Conservation (phyloP, 2,113 vertebrate genomes). For the Saimiri boliviensis region DNA sequence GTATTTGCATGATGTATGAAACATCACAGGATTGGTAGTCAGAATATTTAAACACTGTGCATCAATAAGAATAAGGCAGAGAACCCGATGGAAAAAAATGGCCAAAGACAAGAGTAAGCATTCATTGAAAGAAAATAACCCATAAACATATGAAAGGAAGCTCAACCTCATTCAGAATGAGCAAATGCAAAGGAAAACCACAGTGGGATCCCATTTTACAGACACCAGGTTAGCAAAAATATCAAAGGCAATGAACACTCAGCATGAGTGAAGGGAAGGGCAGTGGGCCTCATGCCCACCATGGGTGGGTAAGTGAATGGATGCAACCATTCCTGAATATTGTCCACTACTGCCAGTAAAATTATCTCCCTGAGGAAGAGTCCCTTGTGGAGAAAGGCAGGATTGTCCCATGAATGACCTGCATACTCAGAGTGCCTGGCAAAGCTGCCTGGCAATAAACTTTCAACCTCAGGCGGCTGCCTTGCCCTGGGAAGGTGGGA, state of each 20-base stretch:
- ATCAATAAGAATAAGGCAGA: neutral
- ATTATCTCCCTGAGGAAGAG: neutral
- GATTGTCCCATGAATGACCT: neutral
- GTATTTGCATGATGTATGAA: neutral
- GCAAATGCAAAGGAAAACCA: neutral
- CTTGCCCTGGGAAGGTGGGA: no score
- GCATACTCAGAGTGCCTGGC: neutral
- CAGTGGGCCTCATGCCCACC: accelerated
- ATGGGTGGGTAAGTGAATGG: accelerated
- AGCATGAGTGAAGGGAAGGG: no score
- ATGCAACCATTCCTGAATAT: accelerated
- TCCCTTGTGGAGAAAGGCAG: neutral
- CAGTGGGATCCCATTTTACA: neutral
- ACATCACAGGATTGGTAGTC: neutral
- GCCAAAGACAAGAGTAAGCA: neutral
- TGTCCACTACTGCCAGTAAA: accelerated
- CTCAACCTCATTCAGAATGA: accelerated
- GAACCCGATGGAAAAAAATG: accelerated
- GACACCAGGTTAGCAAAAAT: neutral
- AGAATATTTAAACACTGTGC: no score
- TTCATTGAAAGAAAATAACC: neutral
- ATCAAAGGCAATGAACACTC: neutral
- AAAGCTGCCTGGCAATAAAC: neutral
- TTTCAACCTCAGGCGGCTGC: neutral
- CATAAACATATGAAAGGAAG: no score